phyloP scores from a whole-genome alignment of 1,140 invertebrate genomes.

The Nasonia giraulti region DNA sequence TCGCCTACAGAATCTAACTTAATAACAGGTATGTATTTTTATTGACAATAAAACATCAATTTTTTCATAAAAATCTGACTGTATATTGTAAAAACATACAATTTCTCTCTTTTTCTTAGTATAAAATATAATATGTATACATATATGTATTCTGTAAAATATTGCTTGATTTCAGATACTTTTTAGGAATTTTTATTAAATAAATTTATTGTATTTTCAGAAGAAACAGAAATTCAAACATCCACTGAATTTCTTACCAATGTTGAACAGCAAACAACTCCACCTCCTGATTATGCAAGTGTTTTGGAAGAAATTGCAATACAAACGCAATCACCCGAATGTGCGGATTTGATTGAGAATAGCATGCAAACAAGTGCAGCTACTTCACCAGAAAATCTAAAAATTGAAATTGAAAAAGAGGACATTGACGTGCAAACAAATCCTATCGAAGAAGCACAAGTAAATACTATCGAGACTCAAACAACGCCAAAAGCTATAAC shows the following conservation, averaged over 20 bases:
- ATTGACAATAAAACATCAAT: neutral
- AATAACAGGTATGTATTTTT: conserved; percentile 41
- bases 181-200: neutral
- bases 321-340: conserved; percentile 59
- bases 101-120: too few species aligned
- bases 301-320: conserved; percentile 57
- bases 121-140: too few species aligned
- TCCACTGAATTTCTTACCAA: conserved; percentile 53
- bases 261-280: conserved; percentile 60
- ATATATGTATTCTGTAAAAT: too few species aligned
- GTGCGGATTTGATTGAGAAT: conserved; percentile 48
- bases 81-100: neutral
- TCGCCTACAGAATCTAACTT: conserved; percentile 44
- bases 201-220: conserved; percentile 25
- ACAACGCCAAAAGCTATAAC: conserved; percentile 56
- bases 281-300: conserved; percentile 43
- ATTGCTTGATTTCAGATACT: too few species aligned
- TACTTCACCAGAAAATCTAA: conserved; percentile 44
- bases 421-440: conserved; percentile 52
- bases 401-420: conserved; percentile 40
- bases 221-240: conserved; percentile 56
- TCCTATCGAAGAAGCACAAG: conserved; percentile 30
- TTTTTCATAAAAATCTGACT: neutral
- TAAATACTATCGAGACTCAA: conserved; percentile 56
- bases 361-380: conserved; percentile 57